phyloP scores from a whole-genome alignment of 2,888 invertebrate species.

The Neoitamus cyanurus region DNA sequence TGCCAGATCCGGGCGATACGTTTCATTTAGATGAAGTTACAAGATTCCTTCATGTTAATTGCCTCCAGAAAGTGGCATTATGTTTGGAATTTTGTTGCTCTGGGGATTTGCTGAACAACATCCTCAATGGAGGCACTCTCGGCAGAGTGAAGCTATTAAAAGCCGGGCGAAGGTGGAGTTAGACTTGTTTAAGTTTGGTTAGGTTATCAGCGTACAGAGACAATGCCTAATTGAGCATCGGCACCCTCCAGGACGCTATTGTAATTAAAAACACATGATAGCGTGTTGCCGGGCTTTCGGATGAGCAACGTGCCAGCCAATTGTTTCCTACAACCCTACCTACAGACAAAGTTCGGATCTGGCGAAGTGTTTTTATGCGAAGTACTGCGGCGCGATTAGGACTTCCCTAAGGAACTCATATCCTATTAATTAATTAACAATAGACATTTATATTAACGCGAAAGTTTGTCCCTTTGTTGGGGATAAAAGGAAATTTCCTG shows the following conservation, averaged over 20 bases:
- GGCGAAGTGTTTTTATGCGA: not conserved
- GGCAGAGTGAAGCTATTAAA: constrained; percentile 15
- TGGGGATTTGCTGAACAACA: constrained; percentile 29
- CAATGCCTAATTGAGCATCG: constrained; percentile 28
- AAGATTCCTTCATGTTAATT: constrained; percentile 36
- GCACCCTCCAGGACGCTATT: not conserved
- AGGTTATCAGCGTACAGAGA: not conserved
- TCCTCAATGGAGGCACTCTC: constrained; percentile 19
- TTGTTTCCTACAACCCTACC: not conserved
- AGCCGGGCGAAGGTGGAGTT: not conserved
- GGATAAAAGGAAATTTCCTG: no score
- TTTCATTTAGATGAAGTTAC: constrained; percentile 37
- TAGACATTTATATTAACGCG: no score
- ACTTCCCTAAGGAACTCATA: no score
- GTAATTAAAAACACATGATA: constrained; percentile 24
- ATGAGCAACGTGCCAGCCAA: not conserved
- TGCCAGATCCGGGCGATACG: constrained; percentile 21
- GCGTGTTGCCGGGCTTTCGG: not conserved
- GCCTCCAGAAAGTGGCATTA: constrained; percentile 28
- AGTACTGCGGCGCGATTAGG: not conserved
- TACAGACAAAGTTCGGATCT: no score
- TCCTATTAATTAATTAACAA: no score
- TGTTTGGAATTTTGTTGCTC: constrained; percentile 27
- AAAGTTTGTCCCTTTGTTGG: no score
- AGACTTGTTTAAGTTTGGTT: not conserved